These are phyloP conservation scores for Rhinella marina DNA, from an alignment of 2,797 vertebrate species.

Conservation along the genomic window DNA sequence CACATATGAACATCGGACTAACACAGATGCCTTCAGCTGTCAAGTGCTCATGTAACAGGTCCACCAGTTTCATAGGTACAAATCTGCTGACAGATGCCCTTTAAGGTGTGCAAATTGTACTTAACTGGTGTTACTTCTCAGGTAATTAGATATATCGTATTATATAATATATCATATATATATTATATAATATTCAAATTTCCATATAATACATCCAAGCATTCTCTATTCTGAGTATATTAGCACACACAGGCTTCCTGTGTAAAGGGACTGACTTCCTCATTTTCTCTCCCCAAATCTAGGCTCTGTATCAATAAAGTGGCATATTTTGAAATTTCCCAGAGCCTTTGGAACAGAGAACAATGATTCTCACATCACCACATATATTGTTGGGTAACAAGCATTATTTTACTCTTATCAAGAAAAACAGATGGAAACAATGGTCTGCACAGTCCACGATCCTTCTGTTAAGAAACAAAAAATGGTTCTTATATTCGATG, in stretches of 20 bases:
- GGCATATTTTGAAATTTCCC: conserved; percentile 40
- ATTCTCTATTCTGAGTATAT: neutral
- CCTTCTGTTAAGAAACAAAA: conserved; percentile 59
- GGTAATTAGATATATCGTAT: too few species aligned
- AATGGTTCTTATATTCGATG: neutral
- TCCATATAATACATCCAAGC: neutral
- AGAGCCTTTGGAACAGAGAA: conserved; percentile 44
- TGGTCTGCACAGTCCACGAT: conserved; percentile 62
- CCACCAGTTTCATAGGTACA: too few species aligned
- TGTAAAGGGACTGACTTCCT: conserved; percentile 1
- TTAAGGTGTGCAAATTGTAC: too few species aligned
- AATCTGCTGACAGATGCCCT: too few species aligned
- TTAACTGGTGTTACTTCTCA: neutral
- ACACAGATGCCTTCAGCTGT: too few species aligned
- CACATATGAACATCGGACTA: too few species aligned
- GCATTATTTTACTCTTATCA: conserved; percentile 59
- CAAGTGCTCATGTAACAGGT: too few species aligned
- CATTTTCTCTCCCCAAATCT: conserved; percentile 19
- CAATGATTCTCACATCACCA: conserved; percentile 55
- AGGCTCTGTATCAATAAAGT: conserved; percentile 17
- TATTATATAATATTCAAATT: neutral
- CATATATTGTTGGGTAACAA: conserved; percentile 44
- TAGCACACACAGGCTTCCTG: conserved; percentile 11
- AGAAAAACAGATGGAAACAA: conserved; percentile 61
- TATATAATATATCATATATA: too few species aligned